Conservation (phyloP, 2,113 vertebrate species). For the Balaeniceps rex region DNA sequence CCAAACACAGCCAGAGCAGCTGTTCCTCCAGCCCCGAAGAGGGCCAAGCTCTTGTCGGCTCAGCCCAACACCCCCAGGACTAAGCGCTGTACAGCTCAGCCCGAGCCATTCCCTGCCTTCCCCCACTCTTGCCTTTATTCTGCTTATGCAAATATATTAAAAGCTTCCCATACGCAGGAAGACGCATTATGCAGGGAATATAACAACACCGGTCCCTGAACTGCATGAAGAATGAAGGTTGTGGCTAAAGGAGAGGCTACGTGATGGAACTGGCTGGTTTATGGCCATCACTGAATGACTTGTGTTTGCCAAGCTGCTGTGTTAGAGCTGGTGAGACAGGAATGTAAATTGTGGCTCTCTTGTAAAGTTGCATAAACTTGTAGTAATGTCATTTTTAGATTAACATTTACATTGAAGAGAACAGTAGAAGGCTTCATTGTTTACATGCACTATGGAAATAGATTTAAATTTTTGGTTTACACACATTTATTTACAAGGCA, state of each 20-base stretch:
- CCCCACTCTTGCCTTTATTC: not conserved
- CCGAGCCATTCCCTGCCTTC: not conserved
- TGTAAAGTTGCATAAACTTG: conserved; percentile 29
- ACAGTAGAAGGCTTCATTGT: conserved; percentile 21
- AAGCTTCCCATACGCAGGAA: not conserved
- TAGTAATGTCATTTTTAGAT: conserved; percentile 28
- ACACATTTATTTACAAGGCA: conserved; percentile 30
- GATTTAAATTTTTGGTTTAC: conserved; percentile 39
- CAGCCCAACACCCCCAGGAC: not conserved
- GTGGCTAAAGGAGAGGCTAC: not conserved
- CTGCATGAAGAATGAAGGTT: conserved; percentile 1
- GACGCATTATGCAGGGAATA: conserved; percentile 12
- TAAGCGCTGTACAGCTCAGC: not conserved
- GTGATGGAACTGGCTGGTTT: not conserved
- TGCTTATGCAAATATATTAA: not conserved
- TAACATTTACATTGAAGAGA: conserved; percentile 25
- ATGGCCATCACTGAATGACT: not conserved
- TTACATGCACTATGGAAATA: conserved; percentile 49
- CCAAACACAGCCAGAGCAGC: not conserved
- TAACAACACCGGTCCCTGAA: not conserved
- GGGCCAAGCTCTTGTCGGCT: not conserved
- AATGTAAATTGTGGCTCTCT: conserved; percentile 43
- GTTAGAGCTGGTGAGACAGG: not conserved
- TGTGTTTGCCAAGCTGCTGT: conserved; percentile 4
- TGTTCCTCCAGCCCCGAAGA: not conserved